Base-by-base conservation (phyloP, 2,888 invertebrate species). In the Eupithecia subumbrata region DNA sequence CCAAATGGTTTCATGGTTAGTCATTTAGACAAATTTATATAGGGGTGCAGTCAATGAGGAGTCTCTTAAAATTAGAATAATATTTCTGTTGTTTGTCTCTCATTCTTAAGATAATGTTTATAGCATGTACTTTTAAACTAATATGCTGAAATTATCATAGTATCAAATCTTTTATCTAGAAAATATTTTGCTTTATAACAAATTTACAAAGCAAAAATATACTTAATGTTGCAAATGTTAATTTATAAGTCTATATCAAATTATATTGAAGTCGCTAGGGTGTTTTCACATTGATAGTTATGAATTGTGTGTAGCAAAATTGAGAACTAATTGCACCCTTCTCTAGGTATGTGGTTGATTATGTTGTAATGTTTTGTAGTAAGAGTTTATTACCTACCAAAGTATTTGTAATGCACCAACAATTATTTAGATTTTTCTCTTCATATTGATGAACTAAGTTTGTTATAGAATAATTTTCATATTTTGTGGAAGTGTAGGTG, bases 381-480 rank as follows among this genome's bases (percentile, higher is more conserved):
- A 80, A 85, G 85, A 80, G 83, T 82, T 80, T 85, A 81, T 85
- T 84, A 84, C 84, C 72, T 76, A 78, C 82, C 82, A 88, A 88
- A 86, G 84, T 89, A 87, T 88, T 88, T 84, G 83, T 88, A 82
- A 86, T 90, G 92, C 92, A 93, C 91, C 85, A 87, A 84, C 84
- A 84, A 87, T 91, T 71, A 86, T 91, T 91, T 88, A 90, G 86
- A 84, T 86, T 84, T 81, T 89, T 89, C 87, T 92, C 87, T 90
- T 89, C 88, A 89, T 89, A 87, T 76, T 85, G 81, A 86, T 88
- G 87, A 89, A 90, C 90, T 91, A 92, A 89, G 87, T 91, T 92
- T 89, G 86, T 89, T 88, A 91, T 94, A 92, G 92, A 86, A 89
- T 92, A 89, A 90, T 91, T 91, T 90, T 87, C 88, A 89, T 88